Evolutionary conservation across 2,888 invertebrate genomes (phyloP).

Genomic region (Meloe dianella): DNA sequence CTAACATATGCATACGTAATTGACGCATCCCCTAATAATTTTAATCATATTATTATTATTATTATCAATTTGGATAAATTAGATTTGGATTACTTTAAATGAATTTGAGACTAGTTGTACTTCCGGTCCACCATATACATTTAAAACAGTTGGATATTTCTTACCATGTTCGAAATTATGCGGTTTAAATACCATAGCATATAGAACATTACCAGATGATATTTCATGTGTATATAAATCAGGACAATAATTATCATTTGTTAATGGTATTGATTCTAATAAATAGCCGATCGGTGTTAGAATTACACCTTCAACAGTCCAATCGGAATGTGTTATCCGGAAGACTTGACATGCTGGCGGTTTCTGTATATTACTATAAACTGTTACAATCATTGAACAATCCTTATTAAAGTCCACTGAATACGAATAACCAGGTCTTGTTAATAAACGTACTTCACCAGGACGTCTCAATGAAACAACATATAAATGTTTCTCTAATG

Average conservation of each 20-base stretch:
- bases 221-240: conserved; percentile 75
- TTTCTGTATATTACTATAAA: conserved; percentile 82
- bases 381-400: conserved; percentile 80
- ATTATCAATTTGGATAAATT: not conserved
- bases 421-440: conserved; percentile 85
- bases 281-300: conserved; percentile 75
- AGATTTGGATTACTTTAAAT: conserved; percentile 72
- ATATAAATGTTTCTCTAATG: conserved; percentile 91
- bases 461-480: conserved; percentile 78
- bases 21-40: conserved; percentile 81
- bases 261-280: conserved; percentile 64
- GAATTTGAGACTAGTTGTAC: conserved; percentile 97
- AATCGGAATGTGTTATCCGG: conserved; percentile 70
- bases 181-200: conserved; percentile 91
- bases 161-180: conserved; percentile 69
- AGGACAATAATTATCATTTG: conserved; percentile 69
- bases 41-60: not conserved
- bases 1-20: conserved; percentile 91
- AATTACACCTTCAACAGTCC: conserved; percentile 72
- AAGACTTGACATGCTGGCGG: conserved; percentile 81
- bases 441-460: conserved; percentile 76
- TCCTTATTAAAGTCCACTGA: conserved; percentile 81
- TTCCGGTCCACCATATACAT: conserved; percentile 98
- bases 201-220: conserved; percentile 72
- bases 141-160: conserved; percentile 91